These are phyloP conservation scores for Acrocephalus scirpaceus DNA, from an alignment of 2,797 vertebrate genomes.

Conservation along the genomic window DNA sequence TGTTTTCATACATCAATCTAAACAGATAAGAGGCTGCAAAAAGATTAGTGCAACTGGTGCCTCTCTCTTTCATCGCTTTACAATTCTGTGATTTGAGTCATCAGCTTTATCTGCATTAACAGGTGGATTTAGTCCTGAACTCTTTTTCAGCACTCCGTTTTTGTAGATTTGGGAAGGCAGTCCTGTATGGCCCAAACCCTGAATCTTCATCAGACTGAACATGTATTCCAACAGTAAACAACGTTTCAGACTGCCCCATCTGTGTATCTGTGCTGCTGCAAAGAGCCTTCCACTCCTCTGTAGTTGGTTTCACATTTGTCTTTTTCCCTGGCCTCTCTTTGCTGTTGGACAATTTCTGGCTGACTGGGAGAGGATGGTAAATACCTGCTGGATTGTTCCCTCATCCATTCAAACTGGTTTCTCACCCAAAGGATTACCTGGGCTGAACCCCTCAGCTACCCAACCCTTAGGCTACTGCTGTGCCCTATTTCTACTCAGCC, in stretches of 20 bases:
- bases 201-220: background rate
- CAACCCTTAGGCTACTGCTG: background rate
- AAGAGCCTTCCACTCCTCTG: background rate
- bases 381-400: background rate
- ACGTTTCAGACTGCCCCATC: background rate
- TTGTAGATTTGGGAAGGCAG: background rate
- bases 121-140: background rate
- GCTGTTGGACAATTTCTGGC: background rate
- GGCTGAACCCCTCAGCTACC: background rate
- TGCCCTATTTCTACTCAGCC: background rate
- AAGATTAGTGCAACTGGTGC: background rate
- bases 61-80: background rate
- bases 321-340: background rate
- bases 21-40: conserved; percentile 1
- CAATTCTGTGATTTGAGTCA: background rate
- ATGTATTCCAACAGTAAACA: fast-evolving
- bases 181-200: background rate
- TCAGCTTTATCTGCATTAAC: background rate
- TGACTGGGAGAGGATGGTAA: background rate
- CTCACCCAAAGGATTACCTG: background rate
- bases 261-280: background rate
- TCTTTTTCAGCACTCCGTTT: background rate
- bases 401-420: background rate
- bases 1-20: conserved; percentile 16
- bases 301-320: background rate